These are phyloP conservation scores for Ferrisia virgata DNA, from an alignment of 2,888 invertebrate species.

Conservation along the genomic window DNA sequence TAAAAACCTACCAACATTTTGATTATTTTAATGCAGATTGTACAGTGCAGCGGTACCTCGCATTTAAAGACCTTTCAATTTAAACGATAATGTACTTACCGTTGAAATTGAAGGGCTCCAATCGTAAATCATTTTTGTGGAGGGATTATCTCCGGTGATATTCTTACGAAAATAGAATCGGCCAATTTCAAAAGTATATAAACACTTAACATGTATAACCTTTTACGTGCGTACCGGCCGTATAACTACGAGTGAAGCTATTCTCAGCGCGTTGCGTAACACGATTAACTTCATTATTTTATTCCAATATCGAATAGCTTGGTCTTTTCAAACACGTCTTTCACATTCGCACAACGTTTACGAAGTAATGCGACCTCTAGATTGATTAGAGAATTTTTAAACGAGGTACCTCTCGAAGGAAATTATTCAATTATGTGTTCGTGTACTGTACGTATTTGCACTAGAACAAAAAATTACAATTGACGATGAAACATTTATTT, in stretches of 20 bases:
- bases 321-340: not conserved
- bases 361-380: conserved; percentile 7
- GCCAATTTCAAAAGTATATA: not conserved
- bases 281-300: conserved; percentile 22
- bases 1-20: not conserved
- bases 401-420: not conserved
- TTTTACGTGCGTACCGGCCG: not conserved
- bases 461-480: not conserved
- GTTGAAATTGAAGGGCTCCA: not conserved
- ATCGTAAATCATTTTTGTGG: conserved; percentile 27
- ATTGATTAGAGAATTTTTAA: not conserved
- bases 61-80: not conserved
- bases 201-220: conserved; percentile 16
- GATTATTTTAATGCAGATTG: not conserved
- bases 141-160: not conserved
- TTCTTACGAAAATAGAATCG: conserved; percentile 1
- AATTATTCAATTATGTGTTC: not conserved
- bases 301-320: conserved; percentile 18
- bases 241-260: conserved; percentile 1
- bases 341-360: not conserved
- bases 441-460: not conserved
- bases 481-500: not conserved
- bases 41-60: not conserved
- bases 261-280: conserved; percentile 11
- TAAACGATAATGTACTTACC: not conserved